Base-by-base conservation (phyloP, 1,140 invertebrate genomes). In the Zaprionus ghesquierei region DNA sequence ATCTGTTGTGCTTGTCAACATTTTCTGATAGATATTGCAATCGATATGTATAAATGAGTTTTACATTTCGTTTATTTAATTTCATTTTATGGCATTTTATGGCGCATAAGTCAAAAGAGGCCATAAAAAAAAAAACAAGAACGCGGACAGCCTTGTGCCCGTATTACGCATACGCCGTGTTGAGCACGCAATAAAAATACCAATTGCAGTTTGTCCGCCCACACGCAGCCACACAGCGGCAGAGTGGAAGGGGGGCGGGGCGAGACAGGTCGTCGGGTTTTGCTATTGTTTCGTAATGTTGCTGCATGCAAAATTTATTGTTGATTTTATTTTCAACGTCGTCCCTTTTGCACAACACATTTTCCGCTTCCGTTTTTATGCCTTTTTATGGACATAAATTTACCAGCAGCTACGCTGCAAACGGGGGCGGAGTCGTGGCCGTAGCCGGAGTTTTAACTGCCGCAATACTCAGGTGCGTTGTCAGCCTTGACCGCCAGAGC, bases 171-270 rank as follows among this genome's bases (percentile, higher is more conserved):
- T 86, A 74, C 82, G 82, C 82, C 82, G 82, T 82, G 82, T 86
- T 86, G 79, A 86, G 86, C 82, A 86, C 82, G 82, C 82, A 86
- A 86, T 86, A 86, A 86, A 86, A 86, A 86, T 86, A 86, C 79
- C 82, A 86, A 86, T 87, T 86, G 82, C 82, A 86, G 55, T 63
- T 58, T 66, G 66, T 68, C 53, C 63, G 29, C 54, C 66, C 62
- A 44, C 66, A 8, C 61, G 22, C 22, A 44, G 22, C 23, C 64
- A 54, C 18, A 51, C 33, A 46, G 0, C 15, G 29, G 18, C 6
- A 9, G 20, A 44, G 63, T 15, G 5, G 13, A 15, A 5, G 13
- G 12, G 5, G 13, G 33, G 35, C 5, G 15, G 6, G n/a, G 5
- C n/a, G 35, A 38, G 35, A 44, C 41, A 46, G 41, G 18, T 46